Evolutionary conservation across 2,888 invertebrate species (phyloP).

Genomic region (Dynastes tityus): DNA sequence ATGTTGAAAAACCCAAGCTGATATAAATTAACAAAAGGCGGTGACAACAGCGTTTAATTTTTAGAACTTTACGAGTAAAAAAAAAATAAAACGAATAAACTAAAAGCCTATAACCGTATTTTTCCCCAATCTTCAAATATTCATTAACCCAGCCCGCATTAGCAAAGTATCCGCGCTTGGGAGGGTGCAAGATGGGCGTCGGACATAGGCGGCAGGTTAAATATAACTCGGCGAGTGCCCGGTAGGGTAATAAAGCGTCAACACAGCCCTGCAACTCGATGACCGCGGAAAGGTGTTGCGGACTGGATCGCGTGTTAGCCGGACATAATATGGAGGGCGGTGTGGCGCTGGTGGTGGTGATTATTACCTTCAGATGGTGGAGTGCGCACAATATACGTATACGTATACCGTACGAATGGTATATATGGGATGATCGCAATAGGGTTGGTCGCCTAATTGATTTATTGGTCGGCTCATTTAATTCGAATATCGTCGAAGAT

Average conservation of each 20-base stretch:
- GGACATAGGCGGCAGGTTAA: background rate
- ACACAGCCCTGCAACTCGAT: slow-evolving; percentile 57
- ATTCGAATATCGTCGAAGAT: slow-evolving; percentile 58
- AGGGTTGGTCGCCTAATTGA: slow-evolving; percentile 61
- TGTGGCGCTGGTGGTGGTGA: slow-evolving; percentile 57
- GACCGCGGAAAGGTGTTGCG: slow-evolving; percentile 59
- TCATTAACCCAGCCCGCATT: slow-evolving; percentile 44
- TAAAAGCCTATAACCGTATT: slow-evolving; percentile 35
- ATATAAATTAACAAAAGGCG: background rate
- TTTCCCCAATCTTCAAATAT: slow-evolving; percentile 43
- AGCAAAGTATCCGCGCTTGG: slow-evolving; percentile 42
- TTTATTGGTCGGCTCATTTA: slow-evolving; percentile 59
- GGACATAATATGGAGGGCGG: slow-evolving; percentile 57
- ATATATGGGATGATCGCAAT: slow-evolving; percentile 52
- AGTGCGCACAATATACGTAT: slow-evolving; percentile 35
- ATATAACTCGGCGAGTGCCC: slow-evolving; percentile 1
- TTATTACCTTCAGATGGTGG: slow-evolving; percentile 16
- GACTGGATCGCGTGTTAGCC: slow-evolving; percentile 59
- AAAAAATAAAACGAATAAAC: slow-evolving; percentile 16
- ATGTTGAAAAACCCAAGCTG: too few relatives aligned
- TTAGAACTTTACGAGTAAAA: background rate
- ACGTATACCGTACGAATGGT: too few relatives aligned
- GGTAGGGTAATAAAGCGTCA: slow-evolving; percentile 55
- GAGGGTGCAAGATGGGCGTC: slow-evolving; percentile 3
- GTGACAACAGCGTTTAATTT: background rate